phyloP scores from a whole-genome alignment of 1,140 invertebrate species.

The Drosophila pectinifera region DNA sequence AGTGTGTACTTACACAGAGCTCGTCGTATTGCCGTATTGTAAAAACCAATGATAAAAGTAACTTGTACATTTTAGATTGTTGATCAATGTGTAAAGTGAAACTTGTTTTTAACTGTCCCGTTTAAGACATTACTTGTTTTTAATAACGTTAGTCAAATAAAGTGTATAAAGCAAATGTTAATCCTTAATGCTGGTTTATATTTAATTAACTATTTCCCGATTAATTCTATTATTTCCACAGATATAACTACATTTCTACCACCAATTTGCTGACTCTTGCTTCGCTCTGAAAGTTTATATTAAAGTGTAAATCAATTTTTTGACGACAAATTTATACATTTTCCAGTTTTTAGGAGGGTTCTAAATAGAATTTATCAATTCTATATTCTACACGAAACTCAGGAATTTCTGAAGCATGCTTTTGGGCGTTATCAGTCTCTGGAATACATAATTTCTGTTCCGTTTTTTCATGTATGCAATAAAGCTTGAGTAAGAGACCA shows the following conservation, averaged over 20 bases:
- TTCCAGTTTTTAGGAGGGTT: too few relatives aligned
- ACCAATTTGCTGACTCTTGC: too few relatives aligned
- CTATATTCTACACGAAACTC: background rate
- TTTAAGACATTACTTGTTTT: slow-evolving; percentile 67
- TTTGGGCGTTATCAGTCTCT: background rate
- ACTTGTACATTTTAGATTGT: slow-evolving; percentile 71
- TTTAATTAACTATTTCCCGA: too few relatives aligned
- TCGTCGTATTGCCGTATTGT: slow-evolving; percentile 49
- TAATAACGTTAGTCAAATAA: slow-evolving; percentile 78
- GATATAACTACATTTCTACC: too few relatives aligned
- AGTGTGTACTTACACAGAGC: slow-evolving; percentile 24
- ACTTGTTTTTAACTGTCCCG: slow-evolving; percentile 60
- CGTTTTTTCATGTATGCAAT: too few relatives aligned
- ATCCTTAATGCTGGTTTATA: background rate
- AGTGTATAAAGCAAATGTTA: slow-evolving; percentile 59
- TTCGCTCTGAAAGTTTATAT: background rate
- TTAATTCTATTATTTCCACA: too few relatives aligned
- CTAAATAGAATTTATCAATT: background rate
- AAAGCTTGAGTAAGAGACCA: too few relatives aligned
- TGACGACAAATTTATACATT: too few relatives aligned
- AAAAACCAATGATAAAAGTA: slow-evolving; percentile 36
- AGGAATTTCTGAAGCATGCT: background rate
- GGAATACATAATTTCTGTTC: too few relatives aligned
- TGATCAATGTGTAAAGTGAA: slow-evolving; percentile 76
- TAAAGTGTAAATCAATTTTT: too few relatives aligned